Evolutionary conservation across 1,140 invertebrate species (phyloP), one percentile per base, ranked within the genome.

Genomic region (Paraescarpia echinospica): DNA sequence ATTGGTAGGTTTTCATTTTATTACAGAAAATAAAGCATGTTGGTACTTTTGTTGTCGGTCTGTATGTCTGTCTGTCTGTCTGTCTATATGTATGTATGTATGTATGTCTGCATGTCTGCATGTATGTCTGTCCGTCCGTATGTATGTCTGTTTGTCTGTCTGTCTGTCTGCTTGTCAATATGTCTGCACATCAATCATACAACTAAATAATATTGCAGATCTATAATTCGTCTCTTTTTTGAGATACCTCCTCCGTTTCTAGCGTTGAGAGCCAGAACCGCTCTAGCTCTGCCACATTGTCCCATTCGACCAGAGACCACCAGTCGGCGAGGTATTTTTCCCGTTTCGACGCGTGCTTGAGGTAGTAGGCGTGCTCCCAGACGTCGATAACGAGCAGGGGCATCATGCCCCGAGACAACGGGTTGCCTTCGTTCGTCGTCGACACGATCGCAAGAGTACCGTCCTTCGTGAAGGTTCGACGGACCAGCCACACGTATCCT

Each of bases 301-400:
- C 89, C 95, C 95, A 96, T 91, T 96, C 95, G 2, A 96, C 95
- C 34, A 96, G 89, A 89, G 93, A 94, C 95, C 95, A 96, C 94
- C 94, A 96, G 92, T 94, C 94, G 88, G 94, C 93, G 35, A 96
- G 93, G 88, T 96, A 95, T 34, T 95, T 93, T 31, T 35, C 34
- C 89, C 95, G 94, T 88, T 93, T 93, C 91, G 95, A 95, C 91
- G 95, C 94, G 92, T 95, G 94, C 93, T 96, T 95, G 14, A 96
- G 91, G 92, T 95, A 95, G 92, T 96, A 96, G 31, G 95, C 95
- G 94, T 96, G 95, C 91, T 96, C 95, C 95, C 95, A 96, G 9
- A 96, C 94, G 94, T 96, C 95, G 88, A 96, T 93, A 0, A 94
- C 95, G 18, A 95, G 92, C n/a, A 96, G 94, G 92, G 95, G 95